Evolutionary conservation across 2,113 vertebrate species (phyloP).

Genomic region (Nannospalax galili): DNA sequence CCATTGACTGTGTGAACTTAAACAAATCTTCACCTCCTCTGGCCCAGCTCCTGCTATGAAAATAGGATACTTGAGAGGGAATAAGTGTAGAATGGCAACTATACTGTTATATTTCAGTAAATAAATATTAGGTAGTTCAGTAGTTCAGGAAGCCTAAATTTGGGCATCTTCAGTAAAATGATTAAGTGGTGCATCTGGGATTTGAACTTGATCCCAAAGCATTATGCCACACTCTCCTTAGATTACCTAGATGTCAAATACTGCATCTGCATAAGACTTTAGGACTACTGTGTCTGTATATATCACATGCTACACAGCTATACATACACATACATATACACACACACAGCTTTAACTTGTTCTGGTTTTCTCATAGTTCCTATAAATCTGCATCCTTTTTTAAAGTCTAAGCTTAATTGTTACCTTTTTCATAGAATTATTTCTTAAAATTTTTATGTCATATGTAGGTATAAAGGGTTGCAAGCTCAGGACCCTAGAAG

Average conservation of each 20-base stretch:
- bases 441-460: background rate
- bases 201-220: background rate
- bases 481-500: background rate
- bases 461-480: background rate
- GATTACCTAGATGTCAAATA: background rate
- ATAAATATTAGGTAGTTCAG: conserved; percentile 35
- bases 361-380: background rate
- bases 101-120: conserved; percentile 27
- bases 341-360: background rate
- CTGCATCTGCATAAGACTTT: background rate
- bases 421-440: background rate
- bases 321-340: no score
- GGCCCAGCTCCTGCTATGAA: background rate
- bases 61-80: background rate
- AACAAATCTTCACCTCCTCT: background rate
- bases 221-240: background rate
- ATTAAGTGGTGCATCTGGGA: background rate
- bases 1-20: background rate
- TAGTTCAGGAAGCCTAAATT: conserved; percentile 6
- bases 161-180: background rate
- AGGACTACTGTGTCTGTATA: background rate
- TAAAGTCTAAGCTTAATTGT: conserved; percentile 17
- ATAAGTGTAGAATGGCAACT: background rate
- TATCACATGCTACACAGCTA: background rate
- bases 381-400: background rate